These are phyloP conservation scores for Smittia aterrima DNA, from an alignment of 2,888 invertebrate genomes.

Conservation along the genomic window DNA sequence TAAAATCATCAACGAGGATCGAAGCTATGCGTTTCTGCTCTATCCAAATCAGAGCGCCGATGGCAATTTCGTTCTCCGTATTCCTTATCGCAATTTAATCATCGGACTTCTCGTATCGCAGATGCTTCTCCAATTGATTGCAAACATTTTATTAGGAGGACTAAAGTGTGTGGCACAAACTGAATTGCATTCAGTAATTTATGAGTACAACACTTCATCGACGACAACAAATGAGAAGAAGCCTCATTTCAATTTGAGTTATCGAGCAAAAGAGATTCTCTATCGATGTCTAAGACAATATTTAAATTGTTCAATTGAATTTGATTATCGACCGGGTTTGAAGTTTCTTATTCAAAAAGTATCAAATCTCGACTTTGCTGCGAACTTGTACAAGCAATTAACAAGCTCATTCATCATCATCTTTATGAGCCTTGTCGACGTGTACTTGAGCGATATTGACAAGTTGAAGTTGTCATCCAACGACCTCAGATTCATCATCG, in stretches of 20 bases:
- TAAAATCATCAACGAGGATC: conserved; percentile 68
- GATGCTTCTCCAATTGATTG: conserved; percentile 87
- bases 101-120: conserved; percentile 90
- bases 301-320: conserved; percentile 77
- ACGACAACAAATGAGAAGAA: conserved; percentile 46
- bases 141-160: conserved; percentile 78
- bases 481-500: conserved; percentile 63
- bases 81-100: conserved; percentile 83
- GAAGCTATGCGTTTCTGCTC: conserved; percentile 84
- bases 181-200: conserved; percentile 52
- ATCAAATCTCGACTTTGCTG: conserved; percentile 78
- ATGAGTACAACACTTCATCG: conserved; percentile 45
- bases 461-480: conserved; percentile 62
- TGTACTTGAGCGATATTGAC: conserved; percentile 72
- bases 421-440: conserved; percentile 80
- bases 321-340: conserved; percentile 85
- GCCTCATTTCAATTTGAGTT: conserved; percentile 53
- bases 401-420: conserved; percentile 90
- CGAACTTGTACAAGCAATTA: conserved; percentile 89
- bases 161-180: conserved; percentile 61
- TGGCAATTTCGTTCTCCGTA: conserved; percentile 75
- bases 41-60: conserved; percentile 61
- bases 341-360: conserved; percentile 94
- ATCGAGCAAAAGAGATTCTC: conserved; percentile 61
- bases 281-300: conserved; percentile 78